A percentile compares a stretch with the other conserved stretches of the same genome.
Conservation (phyloP, 2,888 invertebrate genomes). For the Parapristionchus giblindavisi region DNA sequence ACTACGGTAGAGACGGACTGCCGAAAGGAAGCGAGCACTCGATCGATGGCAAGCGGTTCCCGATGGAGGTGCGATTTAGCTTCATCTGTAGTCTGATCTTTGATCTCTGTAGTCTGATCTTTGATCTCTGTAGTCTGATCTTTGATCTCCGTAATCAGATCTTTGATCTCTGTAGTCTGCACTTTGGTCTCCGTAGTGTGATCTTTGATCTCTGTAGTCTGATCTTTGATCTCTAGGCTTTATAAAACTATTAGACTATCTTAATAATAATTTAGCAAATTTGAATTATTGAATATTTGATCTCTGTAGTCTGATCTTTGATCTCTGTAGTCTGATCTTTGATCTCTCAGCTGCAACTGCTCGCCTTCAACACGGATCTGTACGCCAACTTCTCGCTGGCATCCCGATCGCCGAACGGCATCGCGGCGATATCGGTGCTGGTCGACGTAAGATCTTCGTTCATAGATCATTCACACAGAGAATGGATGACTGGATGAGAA, state of each 20-base stretch:
- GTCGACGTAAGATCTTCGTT: constrained; percentile 79
- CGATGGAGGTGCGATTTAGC: constrained; percentile 85
- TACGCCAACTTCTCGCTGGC: constrained; percentile 95
- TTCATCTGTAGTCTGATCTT: constrained; percentile 2
- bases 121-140: neutral
- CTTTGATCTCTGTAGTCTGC: neutral
- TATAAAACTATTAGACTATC: neutral
- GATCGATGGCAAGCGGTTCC: constrained; percentile 92
- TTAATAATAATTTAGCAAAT: no score
- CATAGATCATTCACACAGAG: neutral
- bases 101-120: neutral
- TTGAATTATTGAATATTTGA: no score
- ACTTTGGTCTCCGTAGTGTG: neutral
- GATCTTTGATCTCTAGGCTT: constrained; percentile 76
- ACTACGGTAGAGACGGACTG: constrained; percentile 86
- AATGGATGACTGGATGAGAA: neutral
- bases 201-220: neutral
- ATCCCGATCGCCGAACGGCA: constrained; percentile 89
- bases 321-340: neutral
- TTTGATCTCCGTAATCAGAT: no score
- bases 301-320: neutral
- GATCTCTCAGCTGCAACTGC: constrained; percentile 86
- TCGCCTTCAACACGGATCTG: constrained; percentile 95
- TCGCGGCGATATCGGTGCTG: constrained; percentile 90
- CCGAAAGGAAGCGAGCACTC: constrained; percentile 91